phyloP scores from a whole-genome alignment of 2,888 invertebrate species.

The Tetropium fuscum region DNA sequence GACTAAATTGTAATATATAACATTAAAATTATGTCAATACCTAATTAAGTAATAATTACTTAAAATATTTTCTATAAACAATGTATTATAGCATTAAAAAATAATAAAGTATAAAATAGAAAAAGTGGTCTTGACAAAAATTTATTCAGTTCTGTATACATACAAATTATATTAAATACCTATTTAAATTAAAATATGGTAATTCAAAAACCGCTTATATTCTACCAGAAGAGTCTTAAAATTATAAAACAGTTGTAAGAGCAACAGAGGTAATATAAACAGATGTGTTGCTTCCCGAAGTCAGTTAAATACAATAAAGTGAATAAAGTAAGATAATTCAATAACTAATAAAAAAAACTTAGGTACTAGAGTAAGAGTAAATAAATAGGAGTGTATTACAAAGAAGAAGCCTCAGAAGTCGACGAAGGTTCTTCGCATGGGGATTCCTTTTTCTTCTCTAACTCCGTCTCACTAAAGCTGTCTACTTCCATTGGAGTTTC shows the following conservation, averaged over 20 bases:
- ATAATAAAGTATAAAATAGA: constrained; percentile 5
- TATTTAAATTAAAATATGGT: constrained; percentile 24
- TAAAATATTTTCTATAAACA: not conserved
- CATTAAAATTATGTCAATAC: too few relatives aligned
- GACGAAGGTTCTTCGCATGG: constrained; percentile 32
- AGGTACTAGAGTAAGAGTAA: constrained; percentile 3
- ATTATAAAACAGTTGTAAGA: constrained; percentile 14
- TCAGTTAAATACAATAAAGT: constrained; percentile 19
- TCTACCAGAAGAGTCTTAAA: constrained; percentile 25
- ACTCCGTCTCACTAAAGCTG: constrained; percentile 20
- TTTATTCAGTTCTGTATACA: constrained; percentile 45
- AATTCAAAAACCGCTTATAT: constrained; percentile 24
- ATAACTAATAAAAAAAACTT: constrained; percentile 8
- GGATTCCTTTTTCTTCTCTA: constrained; percentile 18
- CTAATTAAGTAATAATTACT: too few relatives aligned
- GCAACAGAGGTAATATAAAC: not conserved
- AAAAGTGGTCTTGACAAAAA: constrained; percentile 26
- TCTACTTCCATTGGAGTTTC: constrained; percentile 47
- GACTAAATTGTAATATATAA: too few relatives aligned
- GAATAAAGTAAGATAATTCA: not conserved
- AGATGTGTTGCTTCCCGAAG: constrained; percentile 3
- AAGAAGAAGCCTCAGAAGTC: constrained; percentile 23
- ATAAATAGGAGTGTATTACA: constrained; percentile 19
- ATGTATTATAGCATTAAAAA: not conserved
- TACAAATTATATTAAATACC: constrained; percentile 36